These are phyloP conservation scores for Hemicordylus capensis DNA, from an alignment of 2,113 vertebrate genomes.

Conservation along the genomic window DNA sequence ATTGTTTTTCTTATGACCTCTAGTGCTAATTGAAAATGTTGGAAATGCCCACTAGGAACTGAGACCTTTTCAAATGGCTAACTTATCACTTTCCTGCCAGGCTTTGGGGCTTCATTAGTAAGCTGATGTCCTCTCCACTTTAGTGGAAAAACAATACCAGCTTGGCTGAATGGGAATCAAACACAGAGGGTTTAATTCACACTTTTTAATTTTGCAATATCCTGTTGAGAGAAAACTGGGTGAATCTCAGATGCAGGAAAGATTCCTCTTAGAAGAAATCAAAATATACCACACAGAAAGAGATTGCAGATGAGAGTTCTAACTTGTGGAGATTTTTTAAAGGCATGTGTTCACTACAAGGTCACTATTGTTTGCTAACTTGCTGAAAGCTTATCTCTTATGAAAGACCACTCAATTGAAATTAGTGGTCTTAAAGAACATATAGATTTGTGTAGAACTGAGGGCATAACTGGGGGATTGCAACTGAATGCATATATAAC, in stretches of 20 bases:
- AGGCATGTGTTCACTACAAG: neutral
- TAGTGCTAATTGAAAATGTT: slow-evolving; percentile 69
- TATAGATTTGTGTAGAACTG: too few species aligned
- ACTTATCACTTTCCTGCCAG: slow-evolving; percentile 48
- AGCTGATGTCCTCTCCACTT: slow-evolving; percentile 43
- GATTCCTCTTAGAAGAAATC: neutral
- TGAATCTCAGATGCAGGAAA: neutral
- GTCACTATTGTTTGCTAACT: neutral
- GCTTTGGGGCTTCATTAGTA: slow-evolving; percentile 57
- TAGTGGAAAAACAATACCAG: slow-evolving; percentile 38
- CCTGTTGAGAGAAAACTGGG: slow-evolving; percentile 28
- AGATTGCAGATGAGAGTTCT: neutral
- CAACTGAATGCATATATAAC: too few species aligned
- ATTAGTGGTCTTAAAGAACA: too few species aligned
- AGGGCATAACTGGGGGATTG: too few species aligned
- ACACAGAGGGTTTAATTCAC: slow-evolving; percentile 39
- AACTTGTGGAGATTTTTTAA: neutral
- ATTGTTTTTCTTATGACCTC: slow-evolving; percentile 60
- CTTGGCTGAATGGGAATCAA: slow-evolving; percentile 49
- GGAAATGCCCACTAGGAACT: slow-evolving; percentile 62
- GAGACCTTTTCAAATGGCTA: slow-evolving; percentile 58
- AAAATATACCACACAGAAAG: neutral
- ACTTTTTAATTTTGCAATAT: slow-evolving; percentile 1
- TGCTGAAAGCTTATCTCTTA: neutral
- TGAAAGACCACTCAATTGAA: too few species aligned